Evolutionary conservation across 53 echinoderm and acorn worm species (phyloP).

Genomic region (Paelopatides confundens): DNA sequence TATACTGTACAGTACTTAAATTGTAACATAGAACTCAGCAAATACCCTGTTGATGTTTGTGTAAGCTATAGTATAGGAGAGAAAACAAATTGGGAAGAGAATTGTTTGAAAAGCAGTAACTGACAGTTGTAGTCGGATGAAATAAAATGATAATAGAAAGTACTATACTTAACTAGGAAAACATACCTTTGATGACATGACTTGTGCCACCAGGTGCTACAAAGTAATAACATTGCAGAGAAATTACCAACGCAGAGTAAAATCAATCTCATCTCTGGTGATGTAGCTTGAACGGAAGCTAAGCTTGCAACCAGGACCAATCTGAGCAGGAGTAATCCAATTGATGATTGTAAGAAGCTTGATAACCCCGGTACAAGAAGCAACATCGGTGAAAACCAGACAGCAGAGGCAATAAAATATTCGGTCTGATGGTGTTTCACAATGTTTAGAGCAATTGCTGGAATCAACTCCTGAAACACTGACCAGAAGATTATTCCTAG

Average conservation of each 20-base stretch:
- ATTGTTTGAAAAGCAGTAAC: too few relatives aligned
- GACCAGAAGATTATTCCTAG: constrained; percentile 93
- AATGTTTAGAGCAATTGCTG: constrained; percentile 85
- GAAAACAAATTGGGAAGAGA: too few relatives aligned
- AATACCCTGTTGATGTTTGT: too few relatives aligned
- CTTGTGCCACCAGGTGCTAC: constrained; percentile 90
- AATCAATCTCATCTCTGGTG: constrained; percentile 62
- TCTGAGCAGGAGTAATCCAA: constrained; percentile 80
- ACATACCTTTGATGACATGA: constrained; percentile 90
- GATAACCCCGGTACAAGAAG: constrained; percentile 56
- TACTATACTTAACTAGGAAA: too few relatives aligned
- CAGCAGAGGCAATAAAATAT: constrained; percentile 72
- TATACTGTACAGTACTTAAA: too few relatives aligned
- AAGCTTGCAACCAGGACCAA: constrained; percentile 69
- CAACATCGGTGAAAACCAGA: constrained; percentile 86
- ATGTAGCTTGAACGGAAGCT: constrained; percentile 87
- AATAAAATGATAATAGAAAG: background rate
- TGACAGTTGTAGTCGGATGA: too few relatives aligned
- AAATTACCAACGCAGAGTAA: constrained; percentile 79
- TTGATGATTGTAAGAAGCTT: constrained; percentile 64
- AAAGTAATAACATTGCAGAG: constrained; percentile 71
- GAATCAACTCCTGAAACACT: constrained; percentile 84
- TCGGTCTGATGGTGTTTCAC: constrained; percentile 80
- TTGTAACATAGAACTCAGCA: too few relatives aligned
- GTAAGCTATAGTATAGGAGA: too few relatives aligned